Evolutionary conservation across 2,797 vertebrate genomes (phyloP), one percentile per base, ranked within the genome.

Genomic region (Malurus splendens): DNA sequence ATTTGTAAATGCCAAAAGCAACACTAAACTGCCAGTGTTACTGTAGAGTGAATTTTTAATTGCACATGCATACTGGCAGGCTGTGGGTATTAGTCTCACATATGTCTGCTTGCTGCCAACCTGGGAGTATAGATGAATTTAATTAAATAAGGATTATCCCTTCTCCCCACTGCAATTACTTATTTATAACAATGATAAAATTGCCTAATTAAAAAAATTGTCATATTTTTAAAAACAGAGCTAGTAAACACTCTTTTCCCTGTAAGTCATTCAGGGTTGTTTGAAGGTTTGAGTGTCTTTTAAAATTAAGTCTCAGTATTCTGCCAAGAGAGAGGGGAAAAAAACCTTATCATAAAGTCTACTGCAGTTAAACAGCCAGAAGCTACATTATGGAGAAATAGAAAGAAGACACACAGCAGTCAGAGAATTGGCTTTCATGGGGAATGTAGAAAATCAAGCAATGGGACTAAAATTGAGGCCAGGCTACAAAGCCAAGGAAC

Each of bases 1-100:
- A 97, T 98, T 97, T 97, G 97, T 97, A 98, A 98, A 98, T 98
- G 97, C 97, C 97, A 98, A 98, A 97, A 97, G 97, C 97, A 98
- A 98, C 97, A 97, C 96, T 97, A 97, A 98, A 97, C 97, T 98
- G 97, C 96, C 97, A 97, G 95, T 96, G 97, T 95, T 97, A 97
- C 97, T 97, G 97, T 97, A 97, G 97, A 98, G 97, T 96, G 97
- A 97, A 97, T 97, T 97, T 98, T 98, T 98, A 98, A 98, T 98
- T 98, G 97, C 97, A 97, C 97, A 97, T 96, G 97, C 96, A 97
- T 97, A 97, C 96, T 97, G 97, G 96, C 97, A 97, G 97, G 97
- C 97, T 97, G 96, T 90, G 97, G 96, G 97, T 97, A 98, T 98
- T 98, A 98, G 97, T 96, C 97, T 97, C 97, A 97, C 97, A 98